A percentile compares a stretch with the other conserved stretches of the same genome.
phyloP scores from a whole-genome alignment of 2,888 invertebrate species.

The Aspidapion aeneum region DNA sequence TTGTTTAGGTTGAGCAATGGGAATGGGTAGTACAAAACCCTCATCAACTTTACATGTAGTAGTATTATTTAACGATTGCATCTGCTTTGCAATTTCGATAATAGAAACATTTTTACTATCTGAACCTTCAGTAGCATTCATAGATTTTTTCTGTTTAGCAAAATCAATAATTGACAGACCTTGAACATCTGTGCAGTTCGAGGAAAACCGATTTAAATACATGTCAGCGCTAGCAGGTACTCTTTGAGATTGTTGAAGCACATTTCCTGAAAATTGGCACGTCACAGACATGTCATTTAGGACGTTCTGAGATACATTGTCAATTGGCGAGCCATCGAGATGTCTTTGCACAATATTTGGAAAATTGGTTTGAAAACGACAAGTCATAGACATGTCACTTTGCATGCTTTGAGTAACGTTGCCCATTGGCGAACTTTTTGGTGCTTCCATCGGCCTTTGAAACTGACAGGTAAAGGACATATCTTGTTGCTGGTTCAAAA shows the following conservation, averaged over 20 bases:
- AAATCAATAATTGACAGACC: too few species aligned
- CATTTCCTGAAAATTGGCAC: neutral
- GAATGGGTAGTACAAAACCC: too few species aligned
- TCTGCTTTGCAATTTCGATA: neutral
- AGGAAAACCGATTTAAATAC: too few species aligned
- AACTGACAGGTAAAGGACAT: neutral
- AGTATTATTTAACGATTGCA: neutral
- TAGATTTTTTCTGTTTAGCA: too few species aligned
- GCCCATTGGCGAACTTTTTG: too few species aligned
- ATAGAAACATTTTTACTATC: neutral
- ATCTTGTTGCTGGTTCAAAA: neutral
- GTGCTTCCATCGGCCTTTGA: neutral
- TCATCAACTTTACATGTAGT: too few species aligned
- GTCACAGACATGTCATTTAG: neutral
- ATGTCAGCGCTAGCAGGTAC: too few species aligned
- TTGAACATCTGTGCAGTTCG: too few species aligned
- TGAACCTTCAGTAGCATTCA: too few species aligned
- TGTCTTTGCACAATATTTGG: neutral
- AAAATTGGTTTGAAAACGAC: neutral
- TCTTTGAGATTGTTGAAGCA: too few species aligned
- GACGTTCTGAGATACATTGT: neutral
- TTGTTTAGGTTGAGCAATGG: too few species aligned
- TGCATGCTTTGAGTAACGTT: neutral
- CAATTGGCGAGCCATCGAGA: neutral
- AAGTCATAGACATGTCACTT: neutral